Conservation (phyloP, 1,140 invertebrate species). For the Ptiloglossa arizonensis region DNA sequence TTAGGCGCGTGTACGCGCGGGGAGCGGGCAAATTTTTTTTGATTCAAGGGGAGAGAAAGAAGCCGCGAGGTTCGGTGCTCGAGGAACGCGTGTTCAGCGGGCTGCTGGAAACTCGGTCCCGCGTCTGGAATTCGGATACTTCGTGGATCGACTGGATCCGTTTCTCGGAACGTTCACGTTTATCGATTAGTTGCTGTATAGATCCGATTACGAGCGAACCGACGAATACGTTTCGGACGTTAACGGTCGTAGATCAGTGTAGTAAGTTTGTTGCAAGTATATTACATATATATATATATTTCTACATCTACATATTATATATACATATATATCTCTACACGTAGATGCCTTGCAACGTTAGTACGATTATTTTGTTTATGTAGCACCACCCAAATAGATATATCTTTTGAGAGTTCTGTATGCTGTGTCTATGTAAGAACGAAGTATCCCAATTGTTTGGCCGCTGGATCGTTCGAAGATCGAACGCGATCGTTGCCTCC, state of each 20-base stretch:
- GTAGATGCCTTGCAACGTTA: constrained; percentile 63
- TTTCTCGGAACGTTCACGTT: constrained; percentile 40
- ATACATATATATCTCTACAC: constrained; percentile 43
- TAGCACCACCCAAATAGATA: constrained; percentile 60
- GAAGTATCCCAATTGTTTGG: constrained; percentile 55
- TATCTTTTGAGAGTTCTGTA: constrained; percentile 57
- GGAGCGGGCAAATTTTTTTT: background rate
- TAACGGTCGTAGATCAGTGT: constrained; percentile 58
- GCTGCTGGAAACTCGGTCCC: constrained; percentile 17
- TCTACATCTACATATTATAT: constrained; percentile 40
- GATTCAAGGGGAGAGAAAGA: background rate
- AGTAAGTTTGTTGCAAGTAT: constrained; percentile 58
- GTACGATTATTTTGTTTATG: constrained; percentile 57
- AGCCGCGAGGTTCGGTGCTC: constrained; percentile 45
- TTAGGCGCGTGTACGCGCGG: background rate
- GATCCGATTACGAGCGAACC: constrained; percentile 44
- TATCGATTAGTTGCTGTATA: constrained; percentile 50
- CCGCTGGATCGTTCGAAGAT: constrained; percentile 22
- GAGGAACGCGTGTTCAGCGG: constrained; percentile 38
- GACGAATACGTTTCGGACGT: constrained; percentile 34
- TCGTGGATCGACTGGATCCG: constrained; percentile 52
- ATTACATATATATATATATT: constrained; percentile 35
- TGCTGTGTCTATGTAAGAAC: constrained; percentile 62
- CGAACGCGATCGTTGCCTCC: background rate
- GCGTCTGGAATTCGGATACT: constrained; percentile 55